Evolutionary conservation across 2,113 vertebrate genomes (phyloP).

Genomic region (Microcebus griseorufus): DNA sequence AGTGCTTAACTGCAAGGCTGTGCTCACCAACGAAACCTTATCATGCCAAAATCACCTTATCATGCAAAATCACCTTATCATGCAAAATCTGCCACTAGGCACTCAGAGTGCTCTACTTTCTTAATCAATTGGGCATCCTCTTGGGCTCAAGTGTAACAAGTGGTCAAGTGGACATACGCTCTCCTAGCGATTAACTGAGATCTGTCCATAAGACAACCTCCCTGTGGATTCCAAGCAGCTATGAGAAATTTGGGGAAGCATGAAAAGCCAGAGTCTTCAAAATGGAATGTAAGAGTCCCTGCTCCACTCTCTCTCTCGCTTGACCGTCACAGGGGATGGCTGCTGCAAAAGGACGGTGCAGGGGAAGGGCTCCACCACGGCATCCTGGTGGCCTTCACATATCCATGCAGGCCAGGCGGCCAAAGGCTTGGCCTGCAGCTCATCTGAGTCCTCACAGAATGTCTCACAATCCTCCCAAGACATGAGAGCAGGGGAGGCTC

Average conservation of each 20-base stretch:
- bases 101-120: not conserved
- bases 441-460: not conserved
- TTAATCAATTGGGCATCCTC: not conserved
- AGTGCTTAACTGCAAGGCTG: not conserved
- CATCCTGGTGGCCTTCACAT: accelerated
- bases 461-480: not conserved
- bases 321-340: not conserved
- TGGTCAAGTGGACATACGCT: not conserved
- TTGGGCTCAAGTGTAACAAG: not conserved
- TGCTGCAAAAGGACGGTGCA: not conserved
- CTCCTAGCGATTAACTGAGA: not conserved
- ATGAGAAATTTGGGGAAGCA: not conserved
- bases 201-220: not conserved
- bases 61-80: not conserved
- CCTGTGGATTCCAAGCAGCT: not conserved
- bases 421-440: not conserved
- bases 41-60: not conserved
- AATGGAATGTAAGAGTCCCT: not conserved
- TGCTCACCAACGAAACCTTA: not conserved
- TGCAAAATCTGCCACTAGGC: not conserved
- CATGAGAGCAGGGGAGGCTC: not conserved
- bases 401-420: too few species aligned
- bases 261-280: not conserved
- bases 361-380: not conserved
- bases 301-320: too few species aligned